Conservation (phyloP, 2,888 invertebrate genomes). For the Girardia tigrina region DNA sequence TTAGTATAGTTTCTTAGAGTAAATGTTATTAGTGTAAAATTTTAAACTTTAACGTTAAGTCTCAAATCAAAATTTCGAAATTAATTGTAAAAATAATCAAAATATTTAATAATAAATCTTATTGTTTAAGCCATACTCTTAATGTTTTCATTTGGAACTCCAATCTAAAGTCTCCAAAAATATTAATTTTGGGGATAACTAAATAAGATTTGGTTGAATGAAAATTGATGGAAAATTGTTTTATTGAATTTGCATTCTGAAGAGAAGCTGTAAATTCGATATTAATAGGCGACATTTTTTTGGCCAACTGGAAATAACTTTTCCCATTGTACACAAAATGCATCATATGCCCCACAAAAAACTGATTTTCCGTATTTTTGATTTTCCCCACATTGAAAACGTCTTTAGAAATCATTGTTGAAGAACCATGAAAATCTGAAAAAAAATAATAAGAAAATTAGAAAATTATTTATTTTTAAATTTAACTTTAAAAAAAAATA, state of each 20-base stretch:
- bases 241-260: background rate
- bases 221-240: slow-evolving; percentile 25
- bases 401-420: background rate
- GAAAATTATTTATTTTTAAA: background rate
- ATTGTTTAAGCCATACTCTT: too few species aligned
- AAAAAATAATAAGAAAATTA: background rate
- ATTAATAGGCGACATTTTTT: background rate
- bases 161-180: slow-evolving; percentile 29
- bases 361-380: background rate
- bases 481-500: background rate
- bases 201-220: background rate
- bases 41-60: too few species aligned
- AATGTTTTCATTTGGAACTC: slow-evolving; percentile 9
- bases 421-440: background rate
- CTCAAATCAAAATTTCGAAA: too few species aligned
- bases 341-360: slow-evolving; percentile 32
- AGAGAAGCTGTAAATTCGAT: slow-evolving; percentile 21
- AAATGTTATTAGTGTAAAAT: too few species aligned
- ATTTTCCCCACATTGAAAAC: background rate
- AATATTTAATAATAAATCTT: too few species aligned
- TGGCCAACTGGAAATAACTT: slow-evolving; percentile 27
- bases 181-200: slow-evolving; percentile 25
- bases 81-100: too few species aligned
- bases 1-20: too few species aligned
- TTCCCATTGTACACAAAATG: slow-evolving; percentile 27